Evolutionary conservation across 64 coral and sea anemone species (phyloP).

Genomic region (Montipora capricornis): DNA sequence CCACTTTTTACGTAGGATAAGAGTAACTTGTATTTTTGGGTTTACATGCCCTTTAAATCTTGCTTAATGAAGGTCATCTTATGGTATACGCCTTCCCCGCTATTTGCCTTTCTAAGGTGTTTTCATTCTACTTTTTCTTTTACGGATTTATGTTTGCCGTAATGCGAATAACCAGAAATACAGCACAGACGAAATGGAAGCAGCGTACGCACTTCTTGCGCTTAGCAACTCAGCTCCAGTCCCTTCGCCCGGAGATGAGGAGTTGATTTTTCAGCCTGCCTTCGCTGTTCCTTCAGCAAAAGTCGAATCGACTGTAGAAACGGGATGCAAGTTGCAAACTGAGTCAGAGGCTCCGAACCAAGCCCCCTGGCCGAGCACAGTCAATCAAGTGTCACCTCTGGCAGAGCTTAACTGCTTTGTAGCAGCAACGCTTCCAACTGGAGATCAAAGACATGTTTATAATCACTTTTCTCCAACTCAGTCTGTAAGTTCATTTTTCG

Average conservation of each 20-base stretch:
- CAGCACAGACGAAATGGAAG: slow-evolving; percentile 30
- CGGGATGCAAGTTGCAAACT: not conserved
- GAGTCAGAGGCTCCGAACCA: not conserved
- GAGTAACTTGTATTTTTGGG: too few relatives aligned
- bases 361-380: not conserved
- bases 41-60: too few relatives aligned
- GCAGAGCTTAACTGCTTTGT: slow-evolving; percentile 7
- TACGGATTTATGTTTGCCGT: not conserved
- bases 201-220: slow-evolving; percentile 28
- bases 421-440: not conserved
- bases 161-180: not conserved
- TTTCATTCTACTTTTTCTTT: not conserved
- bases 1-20: too few relatives aligned
- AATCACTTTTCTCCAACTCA: not conserved
- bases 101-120: too few relatives aligned
- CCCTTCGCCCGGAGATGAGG: not conserved
- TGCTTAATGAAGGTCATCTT: too few relatives aligned
- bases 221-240: slow-evolving; percentile 8
- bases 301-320: not conserved
- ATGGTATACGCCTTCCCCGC: too few relatives aligned
- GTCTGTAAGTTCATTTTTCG: slow-evolving; percentile 1
- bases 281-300: not conserved
- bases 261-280: not conserved
- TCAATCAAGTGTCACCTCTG: slow-evolving; percentile 25
- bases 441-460: not conserved